Percentiles rank a stretch among this genome's conserved stretches.
These are phyloP conservation scores for Argynnis bischoffii DNA, from an alignment of 2,888 invertebrate genomes.

Conservation along the genomic window DNA sequence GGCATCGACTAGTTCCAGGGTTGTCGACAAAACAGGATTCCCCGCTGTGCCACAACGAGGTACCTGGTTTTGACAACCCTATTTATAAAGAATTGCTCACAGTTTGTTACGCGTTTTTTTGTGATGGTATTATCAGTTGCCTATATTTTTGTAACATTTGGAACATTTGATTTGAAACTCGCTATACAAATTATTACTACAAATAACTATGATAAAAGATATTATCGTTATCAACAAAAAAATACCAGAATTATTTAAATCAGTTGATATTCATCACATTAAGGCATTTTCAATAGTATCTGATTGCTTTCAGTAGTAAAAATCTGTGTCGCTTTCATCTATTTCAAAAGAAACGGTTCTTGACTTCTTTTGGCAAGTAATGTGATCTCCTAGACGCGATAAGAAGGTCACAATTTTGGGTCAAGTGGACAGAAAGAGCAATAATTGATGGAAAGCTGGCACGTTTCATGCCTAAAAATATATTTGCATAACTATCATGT, in stretches of 20 bases:
- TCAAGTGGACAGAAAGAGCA: conserved; percentile 31
- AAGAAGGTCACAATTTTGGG: conserved; percentile 37
- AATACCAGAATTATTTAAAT: neutral
- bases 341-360: conserved; percentile 34
- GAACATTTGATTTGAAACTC: conserved; percentile 3
- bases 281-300: conserved; percentile 13
- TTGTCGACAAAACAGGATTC: conserved; percentile 38
- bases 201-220: neutral
- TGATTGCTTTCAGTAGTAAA: conserved; percentile 7
- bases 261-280: conserved; percentile 11
- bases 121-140: conserved; percentile 32
- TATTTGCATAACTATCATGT: too few relatives aligned
- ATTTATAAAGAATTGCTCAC: conserved; percentile 52
- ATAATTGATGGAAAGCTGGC: conserved; percentile 19
- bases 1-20: conserved; percentile 24
- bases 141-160: conserved; percentile 3
- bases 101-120: conserved; percentile 49
- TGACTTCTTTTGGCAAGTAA: conserved; percentile 32
- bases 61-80: conserved; percentile 65
- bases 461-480: conserved; percentile 6
- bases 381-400: conserved; percentile 30
- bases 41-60: conserved; percentile 51
- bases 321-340: conserved; percentile 31
- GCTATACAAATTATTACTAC: conserved; percentile 6
- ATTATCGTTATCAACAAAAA: too few relatives aligned